Base-by-base conservation (phyloP, 1,140 invertebrate genomes). In the Psix sp. region DNA sequence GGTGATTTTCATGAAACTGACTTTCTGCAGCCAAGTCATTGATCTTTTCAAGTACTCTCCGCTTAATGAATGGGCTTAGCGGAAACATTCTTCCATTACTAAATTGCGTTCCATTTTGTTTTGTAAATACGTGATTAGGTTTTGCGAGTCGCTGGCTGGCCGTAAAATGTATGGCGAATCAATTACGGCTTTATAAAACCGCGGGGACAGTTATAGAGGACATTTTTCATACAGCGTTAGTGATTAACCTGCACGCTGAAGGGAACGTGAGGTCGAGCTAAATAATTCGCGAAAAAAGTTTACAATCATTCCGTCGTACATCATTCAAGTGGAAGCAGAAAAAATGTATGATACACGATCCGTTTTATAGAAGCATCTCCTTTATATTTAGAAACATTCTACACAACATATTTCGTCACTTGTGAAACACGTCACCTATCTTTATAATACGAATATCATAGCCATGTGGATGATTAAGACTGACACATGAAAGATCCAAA, bases 1-100 rank as follows among this genome's bases (percentile, higher is more conserved):
- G 67, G 67, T 65, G 68, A 65, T 72, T 72, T 72, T 72, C 68
- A 59, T 65, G 59, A 63, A 72, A 72, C 68, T 72, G 59, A 65
- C 68, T 72, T 65, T 65, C 68, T 60, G 68, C 52, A 51, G 59
- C 52, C 59, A 63, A 72, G 68, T 72, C 68, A 72, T 72, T 72
- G 68, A 72, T 72, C 68, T 72, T 72, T 72, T 63, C 51, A 59
- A 72, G 68, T 39, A 46, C 68, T 72, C 52, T 51, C 57, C 3
- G 33, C 14, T 35, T 72, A 72, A 72, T 72, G 59, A 72, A 72
- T 72, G 52, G 59, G 33, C 31, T 15, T 16, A 33, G 29, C 29
- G 46, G 59, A 72, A 72, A 65, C 59, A 59, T 72, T 59, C 52
- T 51, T 59, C 68, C 51, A 72, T 63, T 65, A 72, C 33, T 36